phyloP scores from a whole-genome alignment of 2,113 vertebrate species.

The Neoarius graeffei region DNA sequence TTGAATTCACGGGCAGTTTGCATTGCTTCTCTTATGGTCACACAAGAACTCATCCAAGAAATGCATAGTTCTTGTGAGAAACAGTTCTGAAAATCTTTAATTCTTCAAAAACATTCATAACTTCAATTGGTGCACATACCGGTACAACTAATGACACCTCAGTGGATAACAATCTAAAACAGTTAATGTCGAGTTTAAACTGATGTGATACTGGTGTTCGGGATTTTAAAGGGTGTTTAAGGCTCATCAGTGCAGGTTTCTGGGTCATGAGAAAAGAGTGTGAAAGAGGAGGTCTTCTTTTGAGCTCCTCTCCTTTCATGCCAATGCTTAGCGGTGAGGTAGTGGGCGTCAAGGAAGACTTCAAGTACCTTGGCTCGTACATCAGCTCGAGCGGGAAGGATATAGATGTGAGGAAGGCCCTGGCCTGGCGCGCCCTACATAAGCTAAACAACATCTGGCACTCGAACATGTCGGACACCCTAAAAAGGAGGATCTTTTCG shows the following conservation, averaged over 20 bases:
- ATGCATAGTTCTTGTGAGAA: not conserved
- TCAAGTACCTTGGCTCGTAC: too few species aligned
- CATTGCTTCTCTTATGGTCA: not conserved
- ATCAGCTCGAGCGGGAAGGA: too few species aligned
- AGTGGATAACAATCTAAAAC: not conserved
- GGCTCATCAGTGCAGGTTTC: not conserved
- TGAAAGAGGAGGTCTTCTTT: constrained; percentile 6
- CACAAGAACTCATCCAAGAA: not conserved
- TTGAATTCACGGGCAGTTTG: not conserved
- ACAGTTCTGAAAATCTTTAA: not conserved
- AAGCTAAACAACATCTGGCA: too few species aligned
- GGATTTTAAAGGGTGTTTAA: not conserved
- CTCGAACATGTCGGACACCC: too few species aligned
- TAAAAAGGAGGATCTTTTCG: too few species aligned
- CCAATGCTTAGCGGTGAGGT: too few species aligned
- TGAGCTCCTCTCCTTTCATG: constrained; percentile 1
- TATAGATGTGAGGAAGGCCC: too few species aligned
- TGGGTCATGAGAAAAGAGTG: not conserved
- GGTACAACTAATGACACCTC: not conserved
- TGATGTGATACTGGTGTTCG: not conserved
- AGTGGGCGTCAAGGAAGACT: too few species aligned
- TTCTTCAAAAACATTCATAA: not conserved
- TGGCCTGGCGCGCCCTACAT: too few species aligned
- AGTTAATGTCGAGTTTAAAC: not conserved
- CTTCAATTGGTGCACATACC: not conserved